Base-by-base conservation (phyloP, 37 sponge, comb jelly and placozoan genomes). In the Mnemiopsis leidyi region DNA sequence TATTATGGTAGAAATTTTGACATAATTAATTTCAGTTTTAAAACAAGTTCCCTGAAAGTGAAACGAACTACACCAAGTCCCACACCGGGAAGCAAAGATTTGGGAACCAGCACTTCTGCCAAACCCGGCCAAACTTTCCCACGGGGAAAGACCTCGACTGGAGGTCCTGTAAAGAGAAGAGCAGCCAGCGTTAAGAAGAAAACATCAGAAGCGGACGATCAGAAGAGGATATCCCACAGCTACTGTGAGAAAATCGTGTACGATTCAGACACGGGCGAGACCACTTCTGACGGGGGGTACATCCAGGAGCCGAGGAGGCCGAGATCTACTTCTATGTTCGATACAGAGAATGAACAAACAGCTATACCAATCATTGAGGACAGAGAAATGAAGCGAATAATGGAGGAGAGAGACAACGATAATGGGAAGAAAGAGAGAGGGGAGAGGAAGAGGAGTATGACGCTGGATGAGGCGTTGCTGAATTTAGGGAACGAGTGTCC, bases 291-390 rank as follows among this genome's bases (percentile, higher is more conserved):
- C 32, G 79, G 79, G 34, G 79, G 79, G 3, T 48, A 48, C 61
- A 48, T 48, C 61, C 61, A 18, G 9, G 13, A 48, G 9, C 61
- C 61, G 5, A 1, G 36, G 20, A 77, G 79, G 36, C 20, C 36
- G 35, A 77, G 79, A 20, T 77, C 79, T 7, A 77, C 79, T 0
- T 77, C 79, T 13, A 77, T 77, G 79, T 77, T 77, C 36, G 79
- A 77, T 16, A 32, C 79, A 20, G 79, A 32, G 0, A 31, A 18
- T 32, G 20, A 34, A 9, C 20, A 1, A 2, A 21, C 24, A 1
- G 9, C 18, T 61, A 32, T 77, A 33, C 79, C 79, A 16, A 48
- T 48, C 5, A 48, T 48, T 18, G 61, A 48, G 61, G 61, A 48
- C 61, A 48, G 61, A 13, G 79, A 77, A 36, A 32, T 16, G 35